Conservation (phyloP, 2,888 invertebrate genomes). For the Noctua fimbriata region DNA sequence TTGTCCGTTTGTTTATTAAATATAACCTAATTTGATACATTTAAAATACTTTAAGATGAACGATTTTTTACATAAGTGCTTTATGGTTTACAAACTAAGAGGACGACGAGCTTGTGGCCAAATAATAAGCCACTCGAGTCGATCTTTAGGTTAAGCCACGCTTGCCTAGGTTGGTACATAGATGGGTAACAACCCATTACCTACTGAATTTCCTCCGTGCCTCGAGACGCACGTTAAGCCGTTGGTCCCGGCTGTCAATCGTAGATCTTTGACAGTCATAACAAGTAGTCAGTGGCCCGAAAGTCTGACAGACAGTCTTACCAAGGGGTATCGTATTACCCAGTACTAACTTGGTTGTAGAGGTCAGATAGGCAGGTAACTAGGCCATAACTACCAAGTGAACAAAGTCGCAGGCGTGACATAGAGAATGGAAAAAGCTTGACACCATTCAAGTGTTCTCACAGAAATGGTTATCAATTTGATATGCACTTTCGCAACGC, state of each 20-base stretch:
- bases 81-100: too few species aligned
- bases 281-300: neutral
- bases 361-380: neutral
- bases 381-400: neutral
- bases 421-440: conserved; percentile 12
- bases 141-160: neutral
- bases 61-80: neutral
- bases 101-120: neutral
- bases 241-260: too few species aligned
- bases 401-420: conserved; percentile 4
- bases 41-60: neutral
- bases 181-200: neutral
- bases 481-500: conserved; percentile 55
- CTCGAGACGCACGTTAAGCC: too few species aligned
- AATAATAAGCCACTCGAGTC: neutral
- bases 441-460: conserved; percentile 28
- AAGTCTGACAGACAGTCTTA: neutral
- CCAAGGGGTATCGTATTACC: neutral
- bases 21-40: neutral
- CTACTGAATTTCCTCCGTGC: neutral
- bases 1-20: neutral
- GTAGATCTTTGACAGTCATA: too few species aligned
- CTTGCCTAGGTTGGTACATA: neutral
- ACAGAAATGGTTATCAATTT: conserved; percentile 40
- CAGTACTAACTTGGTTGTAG: too few species aligned